phyloP scores from a whole-genome alignment of 2,797 vertebrate genomes.

The Falco naumanni region DNA sequence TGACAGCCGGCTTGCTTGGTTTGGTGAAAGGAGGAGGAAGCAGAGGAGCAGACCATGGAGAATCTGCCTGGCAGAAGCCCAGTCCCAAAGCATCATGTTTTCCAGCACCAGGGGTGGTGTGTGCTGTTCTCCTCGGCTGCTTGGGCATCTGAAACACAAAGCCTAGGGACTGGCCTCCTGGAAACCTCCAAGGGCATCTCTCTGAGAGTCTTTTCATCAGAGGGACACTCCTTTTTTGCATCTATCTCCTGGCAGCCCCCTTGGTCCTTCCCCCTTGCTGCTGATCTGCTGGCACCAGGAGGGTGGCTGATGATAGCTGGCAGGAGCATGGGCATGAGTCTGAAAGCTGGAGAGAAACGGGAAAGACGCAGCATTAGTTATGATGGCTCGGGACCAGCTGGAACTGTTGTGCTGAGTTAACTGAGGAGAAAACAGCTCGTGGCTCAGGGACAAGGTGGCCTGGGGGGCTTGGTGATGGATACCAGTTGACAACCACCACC shows the following conservation, averaged over 20 bases:
- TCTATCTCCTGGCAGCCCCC: not conserved
- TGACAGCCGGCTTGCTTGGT: not conserved
- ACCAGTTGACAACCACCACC: not conserved
- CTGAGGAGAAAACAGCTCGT: constrained; percentile 71
- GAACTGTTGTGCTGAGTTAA: constrained; percentile 58
- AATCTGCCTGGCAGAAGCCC: not conserved
- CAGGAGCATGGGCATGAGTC: not conserved
- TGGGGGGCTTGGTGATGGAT: not conserved
- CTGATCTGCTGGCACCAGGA: not conserved
- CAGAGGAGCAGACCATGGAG: not conserved
- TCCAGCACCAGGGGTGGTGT: rapidly evolving
- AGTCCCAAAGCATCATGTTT: not conserved
- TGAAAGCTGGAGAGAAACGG: not conserved
- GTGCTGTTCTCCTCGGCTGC: not conserved
- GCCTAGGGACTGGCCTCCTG: not conserved
- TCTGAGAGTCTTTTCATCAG: not conserved
- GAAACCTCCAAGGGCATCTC: not conserved
- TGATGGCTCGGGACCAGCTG: constrained; percentile 59
- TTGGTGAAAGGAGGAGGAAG: not conserved
- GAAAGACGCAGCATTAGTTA: not conserved
- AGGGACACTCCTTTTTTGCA: not conserved
- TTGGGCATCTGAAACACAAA: not conserved
- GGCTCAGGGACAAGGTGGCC: not conserved
- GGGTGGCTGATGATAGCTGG: not conserved
- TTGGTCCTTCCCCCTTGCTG: not conserved